These are phyloP conservation scores for Drosophila pruinosa DNA, from an alignment of 1,140 invertebrate genomes.

Conservation along the genomic window DNA sequence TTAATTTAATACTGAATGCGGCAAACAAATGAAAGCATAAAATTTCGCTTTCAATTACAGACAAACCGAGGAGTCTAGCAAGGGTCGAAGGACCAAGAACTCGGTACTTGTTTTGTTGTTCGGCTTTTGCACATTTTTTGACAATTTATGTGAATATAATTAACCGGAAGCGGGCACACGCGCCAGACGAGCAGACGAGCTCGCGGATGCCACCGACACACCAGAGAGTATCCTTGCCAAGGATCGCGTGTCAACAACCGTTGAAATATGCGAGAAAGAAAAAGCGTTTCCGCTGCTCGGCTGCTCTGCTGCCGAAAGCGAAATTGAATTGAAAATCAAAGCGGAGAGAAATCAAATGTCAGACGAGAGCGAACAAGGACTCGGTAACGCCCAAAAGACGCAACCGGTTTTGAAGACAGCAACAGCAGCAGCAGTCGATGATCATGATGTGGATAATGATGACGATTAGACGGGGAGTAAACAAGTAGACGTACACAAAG, in stretches of 20 bases:
- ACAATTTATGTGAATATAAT: conserved; percentile 68
- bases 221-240: conserved; percentile 22
- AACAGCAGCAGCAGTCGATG: conserved; percentile 31
- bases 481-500: conserved; percentile 47
- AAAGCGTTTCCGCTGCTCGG: conserved; percentile 70
- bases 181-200: conserved; percentile 52
- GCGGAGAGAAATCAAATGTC: conserved; percentile 66
- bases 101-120: conserved; percentile 20
- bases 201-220: neutral
- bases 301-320: conserved; percentile 70
- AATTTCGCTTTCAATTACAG: conserved; percentile 68
- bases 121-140: conserved; percentile 55
- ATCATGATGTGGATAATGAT: conserved; percentile 20
- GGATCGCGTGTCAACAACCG: conserved; percentile 80
- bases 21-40: conserved; percentile 52
- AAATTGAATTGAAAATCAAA: conserved; percentile 53
- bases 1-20: conserved; percentile 49
- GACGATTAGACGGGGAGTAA: conserved; percentile 41
- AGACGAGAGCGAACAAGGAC: conserved; percentile 35
- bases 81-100: neutral
- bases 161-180: conserved; percentile 75
- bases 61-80: no score
- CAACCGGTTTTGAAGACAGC: conserved; percentile 55
- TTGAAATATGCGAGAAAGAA: conserved; percentile 60
- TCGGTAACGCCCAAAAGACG: conserved; percentile 51